These are phyloP conservation scores for Bubo scandiacus DNA, from an alignment of 2,113 vertebrate genomes.

Conservation along the genomic window DNA sequence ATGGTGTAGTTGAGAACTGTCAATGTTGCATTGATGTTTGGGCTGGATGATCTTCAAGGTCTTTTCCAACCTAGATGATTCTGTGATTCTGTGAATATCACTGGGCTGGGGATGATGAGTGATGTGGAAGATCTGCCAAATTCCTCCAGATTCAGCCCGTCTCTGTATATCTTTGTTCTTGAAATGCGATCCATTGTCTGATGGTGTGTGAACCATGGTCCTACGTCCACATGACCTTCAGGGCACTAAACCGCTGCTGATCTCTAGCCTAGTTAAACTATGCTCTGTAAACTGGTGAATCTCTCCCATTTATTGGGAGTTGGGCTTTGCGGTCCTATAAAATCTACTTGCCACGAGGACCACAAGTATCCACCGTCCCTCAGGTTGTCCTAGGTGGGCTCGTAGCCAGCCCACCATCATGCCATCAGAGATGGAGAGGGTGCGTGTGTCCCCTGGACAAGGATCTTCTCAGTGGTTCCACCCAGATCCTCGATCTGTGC, in stretches of 20 bases:
- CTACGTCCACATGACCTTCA: neutral
- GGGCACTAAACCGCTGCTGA: neutral
- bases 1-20: too few species aligned
- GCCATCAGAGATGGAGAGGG: neutral
- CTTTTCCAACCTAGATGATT: too few species aligned
- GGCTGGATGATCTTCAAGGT: too few species aligned
- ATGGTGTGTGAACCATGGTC: neutral
- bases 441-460: neutral
- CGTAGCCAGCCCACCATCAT: neutral
- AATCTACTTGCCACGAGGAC: neutral
- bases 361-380: neutral
- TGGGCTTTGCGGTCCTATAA: neutral
- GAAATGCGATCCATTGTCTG: neutral
- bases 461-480: neutral
- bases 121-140: neutral
- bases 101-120: neutral
- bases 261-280: neutral
- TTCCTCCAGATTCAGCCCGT: neutral
- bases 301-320: neutral
- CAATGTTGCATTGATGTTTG: too few species aligned
- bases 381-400: neutral
- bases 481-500: neutral
- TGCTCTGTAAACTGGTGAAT: too few species aligned
- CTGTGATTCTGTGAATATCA: neutral
- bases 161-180: neutral